Conservation (phyloP, 2,113 vertebrate genomes). For the Polypterus bichir region DNA sequence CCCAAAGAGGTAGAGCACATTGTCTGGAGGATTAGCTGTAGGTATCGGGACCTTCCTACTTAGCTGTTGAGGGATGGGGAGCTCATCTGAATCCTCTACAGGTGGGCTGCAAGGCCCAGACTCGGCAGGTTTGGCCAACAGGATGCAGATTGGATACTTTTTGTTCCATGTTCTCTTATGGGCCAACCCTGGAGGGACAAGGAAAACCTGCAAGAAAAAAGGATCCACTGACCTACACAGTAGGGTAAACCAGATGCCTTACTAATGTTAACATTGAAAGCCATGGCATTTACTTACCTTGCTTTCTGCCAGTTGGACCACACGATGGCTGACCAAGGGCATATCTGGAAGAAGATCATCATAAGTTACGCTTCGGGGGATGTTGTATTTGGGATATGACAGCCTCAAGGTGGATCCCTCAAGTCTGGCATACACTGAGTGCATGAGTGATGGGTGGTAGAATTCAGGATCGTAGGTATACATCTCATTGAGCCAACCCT, state of each 20-base stretch:
- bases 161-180: conserved; percentile 74
- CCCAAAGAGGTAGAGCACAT: conserved; percentile 63
- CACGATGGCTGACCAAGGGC: conserved; percentile 47
- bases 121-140: conserved; percentile 19
- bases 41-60: neutral
- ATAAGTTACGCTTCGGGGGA: conserved; percentile 53
- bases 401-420: conserved; percentile 57
- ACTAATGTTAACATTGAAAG: too few relatives aligned
- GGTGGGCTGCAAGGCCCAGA: conserved; percentile 4
- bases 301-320: conserved; percentile 51
- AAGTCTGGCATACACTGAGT: conserved; percentile 60
- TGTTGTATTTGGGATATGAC: conserved; percentile 57
- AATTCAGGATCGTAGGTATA: conserved; percentile 60
- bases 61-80: conserved; percentile 1
- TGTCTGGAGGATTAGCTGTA: conserved; percentile 12
- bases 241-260: neutral
- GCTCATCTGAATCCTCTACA: conserved; percentile 20
- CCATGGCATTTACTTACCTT: conserved; percentile 37
- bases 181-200: conserved; percentile 60
- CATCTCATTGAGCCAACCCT: conserved; percentile 82
- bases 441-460: conserved; percentile 55
- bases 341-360: conserved; percentile 48
- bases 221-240: too few relatives aligned
- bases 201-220: conserved; percentile 51
- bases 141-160: conserved; percentile 78